Evolutionary conservation across 1,140 invertebrate genomes (phyloP), one percentile per base, ranked within the genome.

Genomic region (Drosophila insularis): DNA sequence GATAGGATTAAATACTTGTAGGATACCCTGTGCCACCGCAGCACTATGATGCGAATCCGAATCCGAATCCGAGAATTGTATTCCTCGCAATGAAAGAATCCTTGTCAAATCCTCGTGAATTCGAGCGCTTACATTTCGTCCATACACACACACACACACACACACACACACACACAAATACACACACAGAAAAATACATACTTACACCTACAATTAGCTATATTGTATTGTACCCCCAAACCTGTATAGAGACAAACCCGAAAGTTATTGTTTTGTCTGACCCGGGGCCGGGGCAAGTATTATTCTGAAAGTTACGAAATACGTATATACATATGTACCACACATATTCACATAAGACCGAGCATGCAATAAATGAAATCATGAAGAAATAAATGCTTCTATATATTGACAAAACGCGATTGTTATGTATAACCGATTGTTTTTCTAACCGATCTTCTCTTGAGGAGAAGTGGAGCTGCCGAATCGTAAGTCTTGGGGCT

Each of bases 351-450:
- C 27, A 39, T 64, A 64, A 19, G 53, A 54, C 21, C 32, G 46
- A 61, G 59, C 59, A 64, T 55, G 32, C 43, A 31, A 64, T 64
- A 43, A 43, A 62, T 62, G 40, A 62, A 62, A 55, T 54, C 46
- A 64, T 55, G 43, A 39, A 61, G 59, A 61, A 61, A 61, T 61
- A 61, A 61, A 61, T 61, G 59, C 59, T 61, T 61, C 59, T 61
- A 61, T 40, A 61, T 61, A 61, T 61, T 61, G 59, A 61, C 35
- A 61, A 40, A 61, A 19, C 23, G 35, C 39, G 17, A 32, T 58
- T 58, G 55, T 37, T 50, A 37, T 37, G 35, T 37, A 37, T 37
- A 37, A 37, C 11, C 35, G 11, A 23, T n/a, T 61, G 14, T 61
- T 19, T 61, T 61, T 13, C 19, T 39, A 43, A 39, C 5, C 35